Percentiles rank a stretch among this genome's conserved stretches.
Evolutionary conservation across 2,888 invertebrate genomes (phyloP).

Genomic region (Suillia variegata): DNA sequence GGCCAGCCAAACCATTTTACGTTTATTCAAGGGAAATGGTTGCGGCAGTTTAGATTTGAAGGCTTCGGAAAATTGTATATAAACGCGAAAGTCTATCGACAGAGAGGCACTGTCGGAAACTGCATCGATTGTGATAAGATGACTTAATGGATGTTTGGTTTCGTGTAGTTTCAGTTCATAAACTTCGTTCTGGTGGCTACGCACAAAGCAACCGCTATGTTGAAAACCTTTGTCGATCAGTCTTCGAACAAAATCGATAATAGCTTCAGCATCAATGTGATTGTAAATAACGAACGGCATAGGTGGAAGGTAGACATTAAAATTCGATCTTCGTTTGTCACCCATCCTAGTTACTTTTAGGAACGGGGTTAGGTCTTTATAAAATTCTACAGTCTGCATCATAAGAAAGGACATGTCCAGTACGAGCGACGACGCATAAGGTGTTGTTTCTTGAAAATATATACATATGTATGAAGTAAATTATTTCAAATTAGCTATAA

Average conservation of each 20-base stretch:
- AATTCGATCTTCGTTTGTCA: no score
- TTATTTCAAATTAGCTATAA: no score
- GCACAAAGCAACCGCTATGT: slow-evolving; percentile 23
- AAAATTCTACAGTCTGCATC: no score
- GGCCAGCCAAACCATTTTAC: slow-evolving; percentile 21
- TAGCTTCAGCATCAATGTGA: slow-evolving; percentile 13
- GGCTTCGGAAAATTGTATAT: slow-evolving; percentile 11
- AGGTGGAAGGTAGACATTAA: no score
- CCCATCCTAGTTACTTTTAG: no score
- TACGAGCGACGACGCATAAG: no score
- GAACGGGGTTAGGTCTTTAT: no score
- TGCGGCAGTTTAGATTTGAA: not conserved
- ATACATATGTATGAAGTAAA: no score
- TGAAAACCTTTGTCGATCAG: slow-evolving; percentile 13
- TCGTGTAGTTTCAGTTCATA: slow-evolving; percentile 25
- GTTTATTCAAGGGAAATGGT: slow-evolving; percentile 15
- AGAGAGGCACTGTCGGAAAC: slow-evolving; percentile 9
- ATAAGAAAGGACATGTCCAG: no score
- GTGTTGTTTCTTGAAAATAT: no score
- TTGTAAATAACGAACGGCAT: no score
- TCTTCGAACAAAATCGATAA: slow-evolving; percentile 19
- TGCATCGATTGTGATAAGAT: slow-evolving; percentile 6
- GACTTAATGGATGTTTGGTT: not conserved
- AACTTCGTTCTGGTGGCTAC: slow-evolving; percentile 28
- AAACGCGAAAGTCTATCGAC: slow-evolving; percentile 16